A percentile compares a stretch with the other conserved stretches of the same genome.
phyloP scores from a whole-genome alignment of 2,888 invertebrate species.

The Anthophora plumipes region DNA sequence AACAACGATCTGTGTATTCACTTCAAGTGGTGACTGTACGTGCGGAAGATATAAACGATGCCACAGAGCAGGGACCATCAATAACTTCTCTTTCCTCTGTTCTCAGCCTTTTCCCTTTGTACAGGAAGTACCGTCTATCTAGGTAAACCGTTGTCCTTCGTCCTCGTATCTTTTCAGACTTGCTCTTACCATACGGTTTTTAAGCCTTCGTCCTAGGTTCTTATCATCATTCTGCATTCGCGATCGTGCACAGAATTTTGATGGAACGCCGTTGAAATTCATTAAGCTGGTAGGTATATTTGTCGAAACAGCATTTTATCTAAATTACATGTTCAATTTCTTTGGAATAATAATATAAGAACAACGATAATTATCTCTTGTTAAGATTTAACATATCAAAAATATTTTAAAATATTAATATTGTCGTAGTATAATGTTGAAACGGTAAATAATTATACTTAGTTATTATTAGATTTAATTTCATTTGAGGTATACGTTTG shows the following conservation, averaged over 20 bases:
- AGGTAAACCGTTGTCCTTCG: conserved; percentile 50
- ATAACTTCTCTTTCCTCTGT: conserved; percentile 75
- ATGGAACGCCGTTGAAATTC: conserved; percentile 28
- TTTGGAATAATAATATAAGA: too few species aligned
- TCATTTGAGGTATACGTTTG: too few species aligned
- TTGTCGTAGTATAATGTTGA: too few species aligned
- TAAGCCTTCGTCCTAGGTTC: conserved; percentile 18
- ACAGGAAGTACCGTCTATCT: conserved; percentile 55
- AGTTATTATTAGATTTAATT: too few species aligned
- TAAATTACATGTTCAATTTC: too few species aligned
- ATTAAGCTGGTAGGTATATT: conserved; percentile 28
- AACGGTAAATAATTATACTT: too few species aligned
- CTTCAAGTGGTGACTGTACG: conserved; percentile 75
- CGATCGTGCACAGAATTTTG: conserved; percentile 36
- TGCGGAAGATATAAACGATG: conserved; percentile 80
- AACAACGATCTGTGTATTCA: conserved; percentile 74
- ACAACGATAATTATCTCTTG: too few species aligned
- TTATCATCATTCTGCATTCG: conserved; percentile 41
- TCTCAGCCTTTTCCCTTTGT: conserved; percentile 52
- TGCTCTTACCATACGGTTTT: conserved; percentile 41
- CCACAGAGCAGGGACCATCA: conserved; percentile 77
- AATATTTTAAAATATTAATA: too few species aligned
- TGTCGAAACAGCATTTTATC: too few species aligned
- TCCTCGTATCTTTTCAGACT: conserved; percentile 41
- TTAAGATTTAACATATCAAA: too few species aligned